phyloP scores from a whole-genome alignment of 1,140 invertebrate species.

The Pseudomyrmex dendroicus region DNA sequence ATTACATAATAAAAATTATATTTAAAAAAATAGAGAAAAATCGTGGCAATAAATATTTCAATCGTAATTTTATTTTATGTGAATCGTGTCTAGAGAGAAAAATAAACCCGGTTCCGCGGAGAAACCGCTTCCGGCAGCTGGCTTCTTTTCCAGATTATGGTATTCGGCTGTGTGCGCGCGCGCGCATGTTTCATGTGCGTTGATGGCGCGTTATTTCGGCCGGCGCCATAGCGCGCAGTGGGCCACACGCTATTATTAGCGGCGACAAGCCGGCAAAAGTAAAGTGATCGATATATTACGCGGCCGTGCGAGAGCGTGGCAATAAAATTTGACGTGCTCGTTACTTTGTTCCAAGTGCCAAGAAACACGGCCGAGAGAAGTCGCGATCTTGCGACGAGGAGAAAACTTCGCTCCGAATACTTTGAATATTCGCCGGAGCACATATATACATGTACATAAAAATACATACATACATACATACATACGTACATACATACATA shows the following conservation, averaged over 20 bases:
- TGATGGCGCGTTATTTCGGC: conserved; percentile 43
- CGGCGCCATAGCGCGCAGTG: conserved; percentile 64
- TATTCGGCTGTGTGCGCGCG: conserved; percentile 23
- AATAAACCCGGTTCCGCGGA: not conserved
- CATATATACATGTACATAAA: not conserved
- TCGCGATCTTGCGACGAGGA: not conserved
- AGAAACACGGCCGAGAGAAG: not conserved
- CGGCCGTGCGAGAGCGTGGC: conserved; percentile 33
- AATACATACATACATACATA: not conserved
- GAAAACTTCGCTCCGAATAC: conserved; percentile 6
- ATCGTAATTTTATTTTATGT: not conserved
- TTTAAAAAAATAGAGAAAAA: not conserved
- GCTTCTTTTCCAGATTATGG: conserved; percentile 57
- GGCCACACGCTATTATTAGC: conserved; percentile 71
- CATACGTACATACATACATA: not conserved
- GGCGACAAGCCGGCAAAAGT: conserved; percentile 55
- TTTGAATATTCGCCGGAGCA: not conserved
- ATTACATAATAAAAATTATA: not conserved
- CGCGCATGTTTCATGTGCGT: conserved; percentile 43
- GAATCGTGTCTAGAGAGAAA: conserved; percentile 6
- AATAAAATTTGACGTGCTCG: conserved; percentile 63
- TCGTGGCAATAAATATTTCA: not conserved
- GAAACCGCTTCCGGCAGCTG: conserved; percentile 55
- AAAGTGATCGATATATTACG: conserved; percentile 61
- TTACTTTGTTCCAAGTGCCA: conserved; percentile 64